Conservation (phyloP, 2,797 vertebrate species). For the Anabas testudineus region DNA sequence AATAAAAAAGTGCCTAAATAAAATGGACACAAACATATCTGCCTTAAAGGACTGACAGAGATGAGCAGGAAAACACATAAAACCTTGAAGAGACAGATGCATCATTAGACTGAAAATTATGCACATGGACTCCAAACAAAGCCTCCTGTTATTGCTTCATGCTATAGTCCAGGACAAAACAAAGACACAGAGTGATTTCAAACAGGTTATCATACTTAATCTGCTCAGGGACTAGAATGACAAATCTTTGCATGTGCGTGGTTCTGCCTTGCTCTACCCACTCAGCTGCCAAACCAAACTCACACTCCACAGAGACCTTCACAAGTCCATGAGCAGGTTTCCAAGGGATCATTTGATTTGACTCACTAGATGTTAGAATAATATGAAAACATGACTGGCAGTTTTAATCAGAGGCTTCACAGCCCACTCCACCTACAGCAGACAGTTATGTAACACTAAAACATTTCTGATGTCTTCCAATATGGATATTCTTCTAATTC, state of each 20-base stretch:
- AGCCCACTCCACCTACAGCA: conserved; percentile 53
- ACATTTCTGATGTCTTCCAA: conserved; percentile 8
- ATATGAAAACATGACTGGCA: conserved; percentile 23
- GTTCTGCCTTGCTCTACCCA: background rate
- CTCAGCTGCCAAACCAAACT: background rate
- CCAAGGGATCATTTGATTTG: background rate
- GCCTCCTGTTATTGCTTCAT: no score
- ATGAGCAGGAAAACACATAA: background rate
- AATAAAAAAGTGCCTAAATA: no score
- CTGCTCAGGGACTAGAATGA: background rate
- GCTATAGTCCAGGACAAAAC: background rate
- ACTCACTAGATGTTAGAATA: conserved; percentile 1
- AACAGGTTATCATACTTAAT: background rate
- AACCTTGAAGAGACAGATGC: no score
- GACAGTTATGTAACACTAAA: conserved; percentile 46
- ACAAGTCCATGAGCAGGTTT: background rate
- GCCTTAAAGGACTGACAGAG: background rate
- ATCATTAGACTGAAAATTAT: conserved; percentile 8
- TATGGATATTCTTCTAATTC: background rate
- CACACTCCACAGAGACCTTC: background rate
- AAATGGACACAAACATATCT: background rate
- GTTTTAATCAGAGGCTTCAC: conserved; percentile 37
- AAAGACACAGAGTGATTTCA: accelerated
- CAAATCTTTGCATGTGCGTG: background rate
- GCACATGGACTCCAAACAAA: no score